Percentiles rank a stretch among this genome's conserved stretches.
Conservation (phyloP, 2,113 vertebrate genomes). For the Empidonax alnorum region DNA sequence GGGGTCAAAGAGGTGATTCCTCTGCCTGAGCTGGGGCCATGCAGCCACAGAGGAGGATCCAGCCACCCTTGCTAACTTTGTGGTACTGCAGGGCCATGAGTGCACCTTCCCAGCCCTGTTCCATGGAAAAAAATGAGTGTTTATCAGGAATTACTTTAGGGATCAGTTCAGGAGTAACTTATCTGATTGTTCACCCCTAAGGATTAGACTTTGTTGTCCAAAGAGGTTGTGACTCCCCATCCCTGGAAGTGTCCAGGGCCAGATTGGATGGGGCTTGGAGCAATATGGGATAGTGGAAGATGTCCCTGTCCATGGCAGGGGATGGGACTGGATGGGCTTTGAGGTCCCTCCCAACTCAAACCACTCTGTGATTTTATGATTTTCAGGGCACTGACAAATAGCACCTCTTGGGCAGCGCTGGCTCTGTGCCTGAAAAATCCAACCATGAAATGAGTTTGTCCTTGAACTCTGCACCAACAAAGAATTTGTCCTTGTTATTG, state of each 20-base stretch:
- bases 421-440: background rate
- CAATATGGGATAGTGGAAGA: background rate
- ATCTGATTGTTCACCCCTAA: background rate
- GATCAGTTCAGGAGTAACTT: background rate
- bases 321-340: background rate
- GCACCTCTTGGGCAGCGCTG: background rate
- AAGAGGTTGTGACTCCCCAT: background rate
- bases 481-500: background rate
- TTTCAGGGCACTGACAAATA: background rate
- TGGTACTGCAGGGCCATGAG: rapidly evolving
- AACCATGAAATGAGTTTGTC: background rate
- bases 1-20: background rate
- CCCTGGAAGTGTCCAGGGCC: background rate
- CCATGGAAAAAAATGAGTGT: rapidly evolving
- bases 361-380: background rate
- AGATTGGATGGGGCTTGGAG: background rate
- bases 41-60: background rate
- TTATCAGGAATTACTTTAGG: rapidly evolving
- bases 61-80: rapidly evolving
- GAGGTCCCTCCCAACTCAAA: background rate
- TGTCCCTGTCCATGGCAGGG: background rate
- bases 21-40: too few relatives aligned
- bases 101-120: rapidly evolving
- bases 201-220: background rate
- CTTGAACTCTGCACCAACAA: background rate